Evolutionary conservation across 2,113 vertebrate species (phyloP).

Genomic region (Neoarius graeffei): DNA sequence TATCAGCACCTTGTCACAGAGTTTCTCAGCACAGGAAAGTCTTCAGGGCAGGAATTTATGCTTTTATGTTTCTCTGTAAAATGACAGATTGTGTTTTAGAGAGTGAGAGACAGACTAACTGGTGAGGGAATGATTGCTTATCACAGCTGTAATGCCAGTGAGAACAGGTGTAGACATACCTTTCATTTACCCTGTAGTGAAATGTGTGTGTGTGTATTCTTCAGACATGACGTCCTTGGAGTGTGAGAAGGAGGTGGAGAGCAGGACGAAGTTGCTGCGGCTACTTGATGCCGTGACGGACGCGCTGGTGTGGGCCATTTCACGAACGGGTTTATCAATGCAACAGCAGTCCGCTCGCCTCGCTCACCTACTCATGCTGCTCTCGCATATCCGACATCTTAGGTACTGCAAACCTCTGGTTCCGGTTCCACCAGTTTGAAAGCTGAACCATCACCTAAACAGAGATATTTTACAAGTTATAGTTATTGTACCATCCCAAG

Average conservation of each 20-base stretch:
- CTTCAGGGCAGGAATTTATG: too few relatives aligned
- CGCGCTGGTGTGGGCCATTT: conserved; percentile 92
- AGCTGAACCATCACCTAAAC: neutral
- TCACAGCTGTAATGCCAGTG: too few relatives aligned
- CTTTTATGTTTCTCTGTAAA: too few relatives aligned
- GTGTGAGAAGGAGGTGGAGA: conserved; percentile 80
- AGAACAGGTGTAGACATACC: neutral
- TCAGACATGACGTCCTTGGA: conserved; percentile 63
- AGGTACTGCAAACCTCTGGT: conserved; percentile 75
- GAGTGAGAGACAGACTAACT: too few relatives aligned
- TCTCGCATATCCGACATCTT: conserved; percentile 91
- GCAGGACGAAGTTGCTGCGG: conserved; percentile 81
- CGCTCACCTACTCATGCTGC: conserved; percentile 91
- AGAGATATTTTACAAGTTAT: neutral
- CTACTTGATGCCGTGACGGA: conserved; percentile 88
- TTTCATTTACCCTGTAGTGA: neutral
- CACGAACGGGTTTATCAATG: conserved; percentile 81
- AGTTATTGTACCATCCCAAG: neutral
- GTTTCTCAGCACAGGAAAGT: too few relatives aligned
- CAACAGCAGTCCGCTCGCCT: conserved; percentile 88
- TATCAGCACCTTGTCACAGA: too few relatives aligned
- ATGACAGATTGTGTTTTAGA: too few relatives aligned
- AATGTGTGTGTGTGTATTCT: neutral
- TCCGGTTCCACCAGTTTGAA: neutral
- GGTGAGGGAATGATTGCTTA: too few relatives aligned